phyloP scores from a whole-genome alignment of 1,140 invertebrate species.

The Mactra quadrangularis region DNA sequence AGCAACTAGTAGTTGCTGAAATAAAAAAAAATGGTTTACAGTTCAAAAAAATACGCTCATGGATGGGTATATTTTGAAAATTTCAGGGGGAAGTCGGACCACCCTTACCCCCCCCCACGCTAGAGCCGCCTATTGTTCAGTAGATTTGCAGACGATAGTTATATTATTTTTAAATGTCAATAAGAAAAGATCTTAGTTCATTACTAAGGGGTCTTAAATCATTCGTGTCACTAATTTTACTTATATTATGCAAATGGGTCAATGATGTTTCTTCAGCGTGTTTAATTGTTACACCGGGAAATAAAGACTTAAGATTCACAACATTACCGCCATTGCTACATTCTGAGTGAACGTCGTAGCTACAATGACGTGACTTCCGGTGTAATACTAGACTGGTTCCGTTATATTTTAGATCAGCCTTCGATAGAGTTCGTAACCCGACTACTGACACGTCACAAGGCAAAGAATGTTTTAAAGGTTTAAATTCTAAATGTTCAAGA shows the following conservation, averaged over 20 bases:
- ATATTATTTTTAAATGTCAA: too few species aligned
- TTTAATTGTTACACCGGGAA: constrained; percentile 12
- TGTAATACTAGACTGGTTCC: constrained; percentile 54
- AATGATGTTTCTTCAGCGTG: constrained; percentile 41
- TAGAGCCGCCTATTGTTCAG: too few species aligned
- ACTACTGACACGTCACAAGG: constrained; percentile 39
- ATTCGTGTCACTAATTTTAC: not conserved
- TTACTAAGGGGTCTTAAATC: constrained; percentile 12
- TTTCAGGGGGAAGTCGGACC: too few species aligned
- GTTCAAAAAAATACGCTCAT: too few species aligned
- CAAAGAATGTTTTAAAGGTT: constrained; percentile 5
- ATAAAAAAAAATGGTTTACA: too few species aligned
- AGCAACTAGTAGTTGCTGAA: too few species aligned
- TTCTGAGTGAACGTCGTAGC: not conserved
- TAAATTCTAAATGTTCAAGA: constrained; percentile 21
- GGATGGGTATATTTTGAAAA: too few species aligned
- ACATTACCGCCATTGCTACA: not conserved
- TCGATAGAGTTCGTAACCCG: constrained; percentile 24
- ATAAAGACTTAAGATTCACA: constrained; percentile 4
- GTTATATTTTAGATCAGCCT: constrained; percentile 31
- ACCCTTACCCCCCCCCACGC: too few species aligned
- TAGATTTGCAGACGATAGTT: too few species aligned
- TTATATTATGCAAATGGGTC: constrained; percentile 33
- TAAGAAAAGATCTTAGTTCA: constrained; percentile 45
- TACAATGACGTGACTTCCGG: not conserved